phyloP scores from a whole-genome alignment of 1,140 invertebrate genomes.

The Aphelenchoides fujianensis region DNA sequence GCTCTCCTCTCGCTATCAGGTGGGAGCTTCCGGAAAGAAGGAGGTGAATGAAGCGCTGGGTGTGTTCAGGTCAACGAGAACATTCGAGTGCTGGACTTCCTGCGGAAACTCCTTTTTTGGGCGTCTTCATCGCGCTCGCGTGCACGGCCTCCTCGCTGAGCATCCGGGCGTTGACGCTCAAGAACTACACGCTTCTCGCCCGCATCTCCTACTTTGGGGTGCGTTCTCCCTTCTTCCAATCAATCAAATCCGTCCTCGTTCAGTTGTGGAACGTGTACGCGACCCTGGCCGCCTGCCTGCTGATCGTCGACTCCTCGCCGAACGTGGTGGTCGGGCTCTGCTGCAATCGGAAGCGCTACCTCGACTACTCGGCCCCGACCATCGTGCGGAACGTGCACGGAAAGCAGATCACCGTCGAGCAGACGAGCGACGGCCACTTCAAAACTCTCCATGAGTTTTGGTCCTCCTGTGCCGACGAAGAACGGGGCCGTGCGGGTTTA shows the following conservation, averaged over 20 bases:
- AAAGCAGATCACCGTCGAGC: neutral
- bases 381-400: slow-evolving; percentile 8
- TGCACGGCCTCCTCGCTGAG: slow-evolving; percentile 6
- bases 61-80: slow-evolving; percentile 16
- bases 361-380: neutral
- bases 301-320: slow-evolving; percentile 9
- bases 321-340: neutral
- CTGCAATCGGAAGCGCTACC: neutral
- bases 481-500: neutral
- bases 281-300: neutral
- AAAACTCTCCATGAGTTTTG: slow-evolving; percentile 5
- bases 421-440: neutral
- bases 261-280: slow-evolving; percentile 19
- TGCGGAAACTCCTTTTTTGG: neutral
- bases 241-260: neutral
- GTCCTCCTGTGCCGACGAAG: slow-evolving; percentile 1
- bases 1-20: slow-evolving; percentile 5
- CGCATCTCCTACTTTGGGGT: slow-evolving; percentile 19
- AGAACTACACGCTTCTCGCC: neutral
- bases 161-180: slow-evolving; percentile 7
- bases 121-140: neutral
- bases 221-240: slow-evolving; percentile 6
- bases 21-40: no score
- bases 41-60: no score
- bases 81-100: slow-evolving; percentile 5